Base-by-base conservation (phyloP, 2,797 vertebrate species). In the Cossypha caffra region DNA sequence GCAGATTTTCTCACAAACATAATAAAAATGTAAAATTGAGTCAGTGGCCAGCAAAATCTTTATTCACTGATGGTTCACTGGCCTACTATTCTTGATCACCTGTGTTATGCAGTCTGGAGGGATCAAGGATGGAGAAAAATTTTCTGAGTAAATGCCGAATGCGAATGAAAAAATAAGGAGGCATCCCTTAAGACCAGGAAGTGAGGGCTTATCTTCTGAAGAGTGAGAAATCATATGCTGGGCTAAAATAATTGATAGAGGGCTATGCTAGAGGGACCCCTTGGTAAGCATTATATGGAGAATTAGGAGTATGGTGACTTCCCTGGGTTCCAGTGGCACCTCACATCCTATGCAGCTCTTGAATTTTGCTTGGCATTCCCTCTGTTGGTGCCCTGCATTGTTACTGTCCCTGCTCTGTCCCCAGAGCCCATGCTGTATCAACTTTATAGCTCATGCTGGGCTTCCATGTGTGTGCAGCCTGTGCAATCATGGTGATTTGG, bases 401-500 rank as follows among this genome's bases (percentile, higher is more conserved):
- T 33, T 2, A 0, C 26, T 55, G 35, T 63, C 11, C 23, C 12
- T 3, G 3, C 50, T 26, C 42, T 74, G 64, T 68, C 17, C 47
- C 35, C 33, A 13, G 7, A 89, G 38, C 8, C 8, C 0, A 0
- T 38, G 8, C 33, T 57, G 7, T 0, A 4, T 45, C 68, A 55
- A 10, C 8, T 29, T 52, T 6, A 10, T 19, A 35, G 37, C 10
- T 7, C 2, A 1, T 43, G 18, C 21, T 71, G 64, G 52, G 51
- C 50, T 90, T 80, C 1, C 2, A 0, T 25, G 2, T n/a, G 13
- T 72, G 62, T 6, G 5, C 43, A 67, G 3, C 38, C 58, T 64
- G 17, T 59, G 38, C 19, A 29, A 0, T 62, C 0, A 0, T 42
- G 68, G 8, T 73, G 25, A n/a, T 37, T 62, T 83, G 50, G 19